Conservation (phyloP, 2,113 vertebrate genomes). For the Corydoras maculifer region DNA sequence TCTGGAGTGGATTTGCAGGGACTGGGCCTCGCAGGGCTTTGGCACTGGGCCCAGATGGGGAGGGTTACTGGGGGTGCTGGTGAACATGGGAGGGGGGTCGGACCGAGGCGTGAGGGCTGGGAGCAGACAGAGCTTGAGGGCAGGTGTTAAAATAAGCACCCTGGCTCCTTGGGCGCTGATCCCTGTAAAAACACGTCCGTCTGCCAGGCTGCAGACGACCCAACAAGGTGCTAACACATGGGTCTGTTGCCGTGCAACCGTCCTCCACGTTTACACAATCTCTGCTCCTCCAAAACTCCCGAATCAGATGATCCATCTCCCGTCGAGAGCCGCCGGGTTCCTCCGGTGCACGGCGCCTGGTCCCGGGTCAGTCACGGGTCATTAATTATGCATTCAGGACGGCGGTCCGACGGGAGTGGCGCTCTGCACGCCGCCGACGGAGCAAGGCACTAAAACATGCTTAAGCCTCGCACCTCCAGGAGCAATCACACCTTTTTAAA, state of each 20-base stretch:
- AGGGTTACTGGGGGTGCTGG: constrained; percentile 61
- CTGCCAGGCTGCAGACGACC: constrained; percentile 42
- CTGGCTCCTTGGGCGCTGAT: constrained; percentile 51
- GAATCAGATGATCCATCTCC: constrained; percentile 34
- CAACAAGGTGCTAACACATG: constrained; percentile 46
- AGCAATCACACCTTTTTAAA: too few species aligned
- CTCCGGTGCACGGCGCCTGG: constrained; percentile 15
- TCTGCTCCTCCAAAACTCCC: constrained; percentile 41
- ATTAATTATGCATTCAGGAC: constrained; percentile 39
- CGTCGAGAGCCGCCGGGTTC: too few species aligned
- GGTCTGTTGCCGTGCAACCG: constrained; percentile 40
- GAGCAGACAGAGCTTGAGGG: constrained; percentile 66
- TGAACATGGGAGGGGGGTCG: constrained; percentile 32
- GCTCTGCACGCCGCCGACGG: too few species aligned
- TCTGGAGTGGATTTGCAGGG: constrained; percentile 50
- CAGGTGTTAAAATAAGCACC: constrained; percentile 74
- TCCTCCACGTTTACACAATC: constrained; percentile 42
- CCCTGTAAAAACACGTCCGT: constrained; percentile 49
- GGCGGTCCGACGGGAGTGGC: too few species aligned
- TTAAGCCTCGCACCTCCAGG: too few species aligned
- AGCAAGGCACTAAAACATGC: too few species aligned
- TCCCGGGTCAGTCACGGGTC: constrained; percentile 26
- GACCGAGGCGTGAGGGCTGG: constrained; percentile 42
- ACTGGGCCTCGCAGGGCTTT: constrained; percentile 60
- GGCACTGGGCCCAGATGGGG: constrained; percentile 67